Conservation (phyloP, 2,797 vertebrate genomes). For the Neopelma chrysocephalum region DNA sequence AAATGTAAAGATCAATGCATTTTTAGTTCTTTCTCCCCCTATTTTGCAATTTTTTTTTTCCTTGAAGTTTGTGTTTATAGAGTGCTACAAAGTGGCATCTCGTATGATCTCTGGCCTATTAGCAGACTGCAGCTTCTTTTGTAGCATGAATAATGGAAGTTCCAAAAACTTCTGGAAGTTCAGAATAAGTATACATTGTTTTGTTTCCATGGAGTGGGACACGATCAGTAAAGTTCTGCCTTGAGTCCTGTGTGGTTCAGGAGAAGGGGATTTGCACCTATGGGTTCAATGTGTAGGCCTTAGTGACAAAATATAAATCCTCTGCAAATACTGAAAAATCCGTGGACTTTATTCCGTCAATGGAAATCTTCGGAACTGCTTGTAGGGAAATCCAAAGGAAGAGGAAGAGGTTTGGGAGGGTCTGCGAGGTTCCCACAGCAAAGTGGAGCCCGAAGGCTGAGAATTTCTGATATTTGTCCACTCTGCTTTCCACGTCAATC, state of each 20-base stretch:
- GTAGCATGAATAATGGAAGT: background rate
- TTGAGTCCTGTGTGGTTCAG: background rate
- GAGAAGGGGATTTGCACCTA: background rate
- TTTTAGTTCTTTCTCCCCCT: background rate
- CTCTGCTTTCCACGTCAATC: background rate
- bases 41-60: background rate
- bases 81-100: background rate
- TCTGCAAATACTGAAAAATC: background rate
- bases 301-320: background rate
- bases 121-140: background rate
- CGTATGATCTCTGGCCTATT: background rate
- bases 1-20: background rate
- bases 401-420: background rate
- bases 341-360: background rate
- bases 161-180: background rate
- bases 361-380: background rate
- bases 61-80: background rate
- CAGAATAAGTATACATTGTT: background rate
- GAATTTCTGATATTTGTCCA: background rate
- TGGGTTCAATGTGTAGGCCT: accelerated
- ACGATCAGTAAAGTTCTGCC: background rate
- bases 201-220: background rate
- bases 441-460: background rate
- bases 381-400: background rate
- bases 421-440: background rate